Evolutionary conservation across 2,888 invertebrate species (phyloP).

Genomic region (Apoderus coryli): DNA sequence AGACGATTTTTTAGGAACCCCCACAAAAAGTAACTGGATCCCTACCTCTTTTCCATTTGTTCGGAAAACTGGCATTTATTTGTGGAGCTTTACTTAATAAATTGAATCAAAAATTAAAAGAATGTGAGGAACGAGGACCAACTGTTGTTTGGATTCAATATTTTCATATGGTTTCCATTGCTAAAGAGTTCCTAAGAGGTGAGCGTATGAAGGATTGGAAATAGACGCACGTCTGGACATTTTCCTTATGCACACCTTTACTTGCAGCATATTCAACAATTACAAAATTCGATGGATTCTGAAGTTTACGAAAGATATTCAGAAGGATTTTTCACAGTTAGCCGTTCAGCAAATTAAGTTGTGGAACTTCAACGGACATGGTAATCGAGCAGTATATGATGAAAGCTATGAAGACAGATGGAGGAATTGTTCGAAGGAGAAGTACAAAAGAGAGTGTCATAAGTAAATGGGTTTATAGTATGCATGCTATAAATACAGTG

Average conservation of each 20-base stretch:
- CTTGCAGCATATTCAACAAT: constrained; percentile 14
- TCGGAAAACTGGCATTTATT: too few relatives aligned
- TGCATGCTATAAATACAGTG: constrained; percentile 22
- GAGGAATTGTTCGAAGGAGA: constrained; percentile 28
- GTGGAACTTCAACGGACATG: constrained; percentile 28
- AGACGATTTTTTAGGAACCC: too few relatives aligned
- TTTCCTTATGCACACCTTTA: constrained; percentile 23
- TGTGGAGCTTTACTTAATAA: too few relatives aligned
- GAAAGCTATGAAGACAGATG: constrained; percentile 27
- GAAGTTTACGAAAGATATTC: constrained; percentile 23
- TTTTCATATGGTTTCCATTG: too few relatives aligned
- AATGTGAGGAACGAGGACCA: too few relatives aligned
- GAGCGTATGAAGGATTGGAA: constrained; percentile 29
- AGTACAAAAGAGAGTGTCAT: constrained; percentile 26
- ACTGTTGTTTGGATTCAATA: too few relatives aligned
- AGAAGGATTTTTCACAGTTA: constrained; percentile 24
- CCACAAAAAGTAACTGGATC: too few relatives aligned
- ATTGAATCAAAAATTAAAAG: too few relatives aligned
- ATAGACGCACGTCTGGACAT: constrained; percentile 21
- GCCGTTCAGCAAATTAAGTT: constrained; percentile 27
- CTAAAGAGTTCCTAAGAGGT: too few relatives aligned
- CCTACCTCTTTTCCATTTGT: too few relatives aligned
- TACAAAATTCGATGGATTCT: constrained; percentile 13
- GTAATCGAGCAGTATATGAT: constrained; percentile 23
- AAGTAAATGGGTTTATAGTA: constrained; percentile 26